Conservation (phyloP, 92 coral and sea anemone genomes). For the Umimayanthus kanabou region DNA sequence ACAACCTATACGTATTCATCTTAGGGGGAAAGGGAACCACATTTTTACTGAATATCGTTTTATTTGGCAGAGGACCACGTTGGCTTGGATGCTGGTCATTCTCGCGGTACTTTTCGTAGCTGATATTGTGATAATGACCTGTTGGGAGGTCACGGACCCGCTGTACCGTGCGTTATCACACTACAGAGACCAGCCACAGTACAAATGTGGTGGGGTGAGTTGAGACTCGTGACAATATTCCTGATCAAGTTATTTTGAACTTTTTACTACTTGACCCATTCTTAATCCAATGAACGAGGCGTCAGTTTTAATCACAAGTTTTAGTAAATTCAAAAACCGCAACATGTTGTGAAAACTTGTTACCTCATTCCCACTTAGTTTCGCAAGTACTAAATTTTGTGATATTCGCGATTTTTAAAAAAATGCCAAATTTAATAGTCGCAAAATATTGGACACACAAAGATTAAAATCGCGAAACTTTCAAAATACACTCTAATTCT, state of each 20-base stretch:
- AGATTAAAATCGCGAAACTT: too few species aligned
- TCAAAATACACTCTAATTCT: too few species aligned
- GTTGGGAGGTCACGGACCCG: conserved; percentile 86
- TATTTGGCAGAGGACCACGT: conserved; percentile 56
- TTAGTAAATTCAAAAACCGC: too few species aligned
- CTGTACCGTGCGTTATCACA: conserved; percentile 65
- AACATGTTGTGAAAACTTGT: too few species aligned
- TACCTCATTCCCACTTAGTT: too few species aligned
- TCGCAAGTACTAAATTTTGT: too few species aligned
- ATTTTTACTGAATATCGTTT: neutral
- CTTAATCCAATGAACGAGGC: neutral
- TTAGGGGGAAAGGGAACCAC: neutral
- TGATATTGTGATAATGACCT: conserved; percentile 78
- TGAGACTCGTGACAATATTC: neutral
- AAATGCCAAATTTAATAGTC: too few species aligned
- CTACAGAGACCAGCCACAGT: conserved; percentile 78
- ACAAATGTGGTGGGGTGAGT: conserved; percentile 83
- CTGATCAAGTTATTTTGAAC: neutral
- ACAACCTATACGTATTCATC: neutral
- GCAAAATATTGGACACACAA: too few species aligned
- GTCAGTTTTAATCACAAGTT: too few species aligned
- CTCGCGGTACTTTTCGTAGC: conserved; percentile 60
- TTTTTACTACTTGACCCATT: neutral
- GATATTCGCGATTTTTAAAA: too few species aligned
- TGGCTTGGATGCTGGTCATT: conserved; percentile 77